phyloP scores from a whole-genome alignment of 2,888 invertebrate genomes.

The Corythucha ciliata region DNA sequence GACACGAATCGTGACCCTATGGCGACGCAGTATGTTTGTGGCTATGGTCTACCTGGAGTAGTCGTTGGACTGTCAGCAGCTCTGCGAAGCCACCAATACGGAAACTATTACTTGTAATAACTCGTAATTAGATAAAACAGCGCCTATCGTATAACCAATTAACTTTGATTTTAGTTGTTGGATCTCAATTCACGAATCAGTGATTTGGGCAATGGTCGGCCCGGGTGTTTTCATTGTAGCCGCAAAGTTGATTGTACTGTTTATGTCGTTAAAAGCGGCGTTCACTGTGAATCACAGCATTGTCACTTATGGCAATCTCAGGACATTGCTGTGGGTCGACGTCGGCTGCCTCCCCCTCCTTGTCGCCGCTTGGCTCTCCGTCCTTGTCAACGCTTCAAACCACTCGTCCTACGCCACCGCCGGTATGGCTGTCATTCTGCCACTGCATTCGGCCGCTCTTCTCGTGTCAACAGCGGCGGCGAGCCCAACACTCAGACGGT shows the following conservation, averaged over 20 bases:
- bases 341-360: constrained; percentile 76
- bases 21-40: constrained; percentile 82
- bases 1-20: constrained; percentile 94
- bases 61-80: constrained; percentile 84
- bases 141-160: constrained; percentile 1
- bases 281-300: constrained; percentile 85
- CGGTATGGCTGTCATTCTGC: constrained; percentile 64
- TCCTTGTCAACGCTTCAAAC: constrained; percentile 67
- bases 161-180: constrained; percentile 62
- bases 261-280: constrained; percentile 80
- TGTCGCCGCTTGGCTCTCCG: constrained; percentile 78
- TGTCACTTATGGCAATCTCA: constrained; percentile 65
- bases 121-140: constrained; percentile 19
- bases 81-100: constrained; percentile 88
- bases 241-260: constrained; percentile 67
- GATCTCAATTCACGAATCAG: constrained; percentile 85
- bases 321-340: constrained; percentile 77
- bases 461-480: constrained; percentile 41
- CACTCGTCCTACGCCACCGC: constrained; percentile 63
- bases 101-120: constrained; percentile 85
- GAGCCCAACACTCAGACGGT: constrained; percentile 47
- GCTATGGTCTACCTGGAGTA: constrained; percentile 86
- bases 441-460: constrained; percentile 72
- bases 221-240: constrained; percentile 73
- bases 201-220: constrained; percentile 91